A percentile compares a stretch with the other conserved stretches of the same genome.
Evolutionary conservation across 2,113 vertebrate genomes (phyloP).

Genomic region (Phainopepla nitens): DNA sequence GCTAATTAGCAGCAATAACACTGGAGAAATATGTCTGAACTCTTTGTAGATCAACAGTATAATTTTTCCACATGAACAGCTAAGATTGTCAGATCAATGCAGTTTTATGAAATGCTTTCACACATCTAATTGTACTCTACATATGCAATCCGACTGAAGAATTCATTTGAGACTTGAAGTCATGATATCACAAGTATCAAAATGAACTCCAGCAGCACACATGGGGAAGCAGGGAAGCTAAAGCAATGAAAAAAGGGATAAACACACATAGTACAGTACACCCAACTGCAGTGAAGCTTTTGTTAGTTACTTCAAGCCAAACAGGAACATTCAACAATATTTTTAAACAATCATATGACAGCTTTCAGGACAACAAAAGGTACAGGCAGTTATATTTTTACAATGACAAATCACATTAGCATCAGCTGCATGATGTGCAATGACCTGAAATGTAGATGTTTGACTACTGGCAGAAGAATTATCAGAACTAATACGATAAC

Average conservation of each 20-base stretch:
- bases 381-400: conserved; percentile 8
- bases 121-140: conserved; percentile 11
- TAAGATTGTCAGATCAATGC: not conserved
- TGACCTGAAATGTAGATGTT: not conserved
- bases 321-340: not conserved
- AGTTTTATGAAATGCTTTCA: conserved; percentile 10
- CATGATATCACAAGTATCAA: conserved; percentile 39
- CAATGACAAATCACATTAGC: conserved; percentile 26
- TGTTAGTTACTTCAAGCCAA: conserved; percentile 21
- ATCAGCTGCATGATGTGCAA: conserved; percentile 60
- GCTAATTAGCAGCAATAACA: conserved; percentile 31
- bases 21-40: not conserved
- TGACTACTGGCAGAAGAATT: not conserved
- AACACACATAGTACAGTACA: not conserved
- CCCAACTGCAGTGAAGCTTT: not conserved
- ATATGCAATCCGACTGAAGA: not conserved
- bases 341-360: not conserved
- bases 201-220: conserved; percentile 29
- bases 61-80: not conserved
- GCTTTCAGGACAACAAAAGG: conserved; percentile 3
- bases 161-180: conserved; percentile 54
- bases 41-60: not conserved
- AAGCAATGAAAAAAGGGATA: not conserved
- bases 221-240: not conserved
- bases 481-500: not conserved